Base-by-base conservation (phyloP, 2,888 invertebrate species). In the Plutella xylostella region DNA sequence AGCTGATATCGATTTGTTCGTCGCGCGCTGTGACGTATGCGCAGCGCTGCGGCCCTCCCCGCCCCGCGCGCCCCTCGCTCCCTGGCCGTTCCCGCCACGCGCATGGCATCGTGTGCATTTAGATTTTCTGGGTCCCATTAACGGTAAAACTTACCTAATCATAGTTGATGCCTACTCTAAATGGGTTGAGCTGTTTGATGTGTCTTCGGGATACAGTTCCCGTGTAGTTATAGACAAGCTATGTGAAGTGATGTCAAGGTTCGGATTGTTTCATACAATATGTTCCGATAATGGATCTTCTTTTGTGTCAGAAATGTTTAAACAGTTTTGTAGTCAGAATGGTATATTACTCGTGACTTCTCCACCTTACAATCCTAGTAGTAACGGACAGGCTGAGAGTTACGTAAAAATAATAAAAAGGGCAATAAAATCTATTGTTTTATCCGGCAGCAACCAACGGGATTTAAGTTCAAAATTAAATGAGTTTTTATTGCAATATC, bases 201-300 rank as follows among this genome's bases (percentile, higher is more conserved):
- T 31, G 4, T 12, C 12, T 4, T 4, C 12, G 4, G 9, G 12
- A 4, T 31, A 31, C 31, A 31, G 45, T 7, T 25, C 42, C 2
- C 19, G 19, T 11, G 41, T 44, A 3, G 25, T 46, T 7, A 46
- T 48, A 12, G 18, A 21, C 2, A 45, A 46, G 14, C 18, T 49
- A 15, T 35, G 22, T 31, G 45, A 46, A 15, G 38, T 47, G 6
- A 47, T 49, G 45, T 22, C 37, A 4, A 22, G 47, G 7, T 41
- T 45, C 42, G 50, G 47, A 15, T 37, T 49, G 2, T 9, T 45
- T 33, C 30, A 45, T 19, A 47, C 38, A 12, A 25, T 47, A 12
- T 39, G 45, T 12, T 37, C 45, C 4, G 49, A 49, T 25, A 49
- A 49, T 25, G 49, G 43, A 1, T 42, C 49, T 2, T 43, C 35